These are phyloP conservation scores for Pegoplata infirma DNA, from an alignment of 2,888 invertebrate species.

Conservation along the genomic window DNA sequence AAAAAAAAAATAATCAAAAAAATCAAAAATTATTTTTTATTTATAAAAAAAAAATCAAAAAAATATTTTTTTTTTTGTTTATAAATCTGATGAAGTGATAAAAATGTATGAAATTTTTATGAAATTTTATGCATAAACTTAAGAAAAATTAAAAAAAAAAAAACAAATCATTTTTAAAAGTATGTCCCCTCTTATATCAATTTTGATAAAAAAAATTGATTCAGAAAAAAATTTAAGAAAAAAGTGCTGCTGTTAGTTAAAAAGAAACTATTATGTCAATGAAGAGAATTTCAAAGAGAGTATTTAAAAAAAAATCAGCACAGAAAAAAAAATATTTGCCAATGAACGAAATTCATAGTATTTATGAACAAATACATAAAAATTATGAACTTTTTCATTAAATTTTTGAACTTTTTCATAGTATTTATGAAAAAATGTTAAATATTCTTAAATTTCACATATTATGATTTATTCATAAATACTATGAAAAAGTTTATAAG, in stretches of 20 bases:
- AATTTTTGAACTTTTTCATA: too few species aligned
- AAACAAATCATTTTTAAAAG: constrained; percentile 61
- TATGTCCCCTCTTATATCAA: constrained; percentile 52
- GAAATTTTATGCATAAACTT: constrained; percentile 19
- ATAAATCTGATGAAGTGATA: constrained; percentile 1
- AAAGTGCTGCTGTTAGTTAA: constrained; percentile 55
- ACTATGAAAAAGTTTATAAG: too few species aligned
- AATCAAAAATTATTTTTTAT: constrained; percentile 22
- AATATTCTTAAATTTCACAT: too few species aligned
- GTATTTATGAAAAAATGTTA: too few species aligned
- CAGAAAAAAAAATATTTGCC: too few species aligned
- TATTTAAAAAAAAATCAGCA: too few species aligned
- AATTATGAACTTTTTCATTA: too few species aligned
- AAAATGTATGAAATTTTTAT: background rate
- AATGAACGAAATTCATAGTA: too few species aligned
- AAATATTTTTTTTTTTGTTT: background rate
- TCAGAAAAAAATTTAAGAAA: constrained; percentile 12
- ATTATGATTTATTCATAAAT: too few species aligned
- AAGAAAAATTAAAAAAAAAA: constrained; percentile 23
- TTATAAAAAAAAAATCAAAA: background rate
- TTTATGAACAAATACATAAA: too few species aligned
- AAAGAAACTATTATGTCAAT: constrained; percentile 16
- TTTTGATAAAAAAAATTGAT: constrained; percentile 20
- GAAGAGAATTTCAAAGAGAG: constrained; percentile 1
- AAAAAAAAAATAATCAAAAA: constrained; percentile 37